Conservation (phyloP, 1,140 invertebrate genomes). For the Batillaria attramentaria region DNA sequence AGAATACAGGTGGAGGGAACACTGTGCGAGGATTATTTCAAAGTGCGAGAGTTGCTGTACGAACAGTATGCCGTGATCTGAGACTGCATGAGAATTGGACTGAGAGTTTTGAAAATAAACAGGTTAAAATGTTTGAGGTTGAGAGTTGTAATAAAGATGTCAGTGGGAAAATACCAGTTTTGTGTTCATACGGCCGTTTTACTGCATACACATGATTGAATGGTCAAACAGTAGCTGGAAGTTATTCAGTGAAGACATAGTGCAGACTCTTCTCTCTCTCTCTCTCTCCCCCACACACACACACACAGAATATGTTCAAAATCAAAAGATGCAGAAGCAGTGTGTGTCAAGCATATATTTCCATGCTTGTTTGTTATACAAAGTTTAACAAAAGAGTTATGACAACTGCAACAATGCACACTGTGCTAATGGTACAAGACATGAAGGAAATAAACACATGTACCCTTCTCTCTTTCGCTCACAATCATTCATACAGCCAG, state of each 20-base stretch:
- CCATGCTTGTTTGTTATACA: too few species aligned
- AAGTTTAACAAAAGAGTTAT: too few species aligned
- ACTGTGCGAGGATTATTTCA: constrained; percentile 95
- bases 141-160: background rate
- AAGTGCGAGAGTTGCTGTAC: constrained; percentile 93
- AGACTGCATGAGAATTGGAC: background rate
- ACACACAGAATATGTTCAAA: too few species aligned
- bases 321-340: too few species aligned
- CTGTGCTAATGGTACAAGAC: background rate
- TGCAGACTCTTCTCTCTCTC: too few species aligned
- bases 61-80: constrained; percentile 97
- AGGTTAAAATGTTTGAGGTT: background rate
- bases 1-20: constrained; percentile 94
- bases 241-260: background rate
- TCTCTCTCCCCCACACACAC: too few species aligned
- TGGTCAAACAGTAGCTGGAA: too few species aligned
- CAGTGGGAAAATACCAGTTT: background rate
- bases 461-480: background rate
- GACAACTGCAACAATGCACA: too few species aligned
- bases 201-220: constrained; percentile 6
- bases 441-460: background rate
- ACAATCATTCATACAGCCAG: background rate
- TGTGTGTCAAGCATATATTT: too few species aligned
- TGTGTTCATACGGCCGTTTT: background rate
- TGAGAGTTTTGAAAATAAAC: background rate